Conservation (phyloP, 2,113 vertebrate species). For the Varanus salvator region DNA sequence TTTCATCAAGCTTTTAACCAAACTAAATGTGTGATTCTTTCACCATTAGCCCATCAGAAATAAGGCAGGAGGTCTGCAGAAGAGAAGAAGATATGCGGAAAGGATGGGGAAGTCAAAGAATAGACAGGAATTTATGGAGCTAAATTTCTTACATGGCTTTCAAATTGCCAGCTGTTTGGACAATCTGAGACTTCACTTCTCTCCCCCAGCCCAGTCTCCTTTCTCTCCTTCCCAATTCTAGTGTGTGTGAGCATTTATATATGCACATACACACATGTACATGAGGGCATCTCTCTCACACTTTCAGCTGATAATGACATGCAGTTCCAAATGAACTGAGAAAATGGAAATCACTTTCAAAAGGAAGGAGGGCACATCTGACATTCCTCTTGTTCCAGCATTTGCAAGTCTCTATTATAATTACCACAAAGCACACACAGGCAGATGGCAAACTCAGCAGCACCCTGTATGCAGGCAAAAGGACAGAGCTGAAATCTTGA, state of each 20-base stretch:
- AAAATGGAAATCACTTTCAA: conserved; percentile 75
- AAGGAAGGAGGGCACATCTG: conserved; percentile 68
- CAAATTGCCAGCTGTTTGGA: conserved; percentile 51
- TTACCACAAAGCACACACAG: conserved; percentile 69
- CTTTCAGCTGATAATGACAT: conserved; percentile 67
- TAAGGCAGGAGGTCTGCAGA: neutral
- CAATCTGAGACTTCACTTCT: neutral
- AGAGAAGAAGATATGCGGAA: too few relatives aligned
- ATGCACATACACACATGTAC: neutral
- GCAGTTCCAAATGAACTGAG: conserved; percentile 67
- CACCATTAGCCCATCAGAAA: neutral
- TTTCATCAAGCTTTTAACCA: too few relatives aligned
- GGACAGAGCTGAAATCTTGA: conserved; percentile 71
- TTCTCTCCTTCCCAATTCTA: too few relatives aligned
- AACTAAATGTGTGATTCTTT: too few relatives aligned
- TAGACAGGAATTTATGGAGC: neutral
- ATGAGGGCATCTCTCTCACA: conserved; percentile 49
- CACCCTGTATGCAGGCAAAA: conserved; percentile 70
- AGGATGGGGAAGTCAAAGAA: neutral
- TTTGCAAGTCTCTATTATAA: conserved; percentile 68
- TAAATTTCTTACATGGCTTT: conserved; percentile 41
- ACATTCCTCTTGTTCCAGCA: conserved; percentile 68
- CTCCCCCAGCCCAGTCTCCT: fast-evolving
- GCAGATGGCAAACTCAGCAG: conserved; percentile 77
- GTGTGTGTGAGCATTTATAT: neutral